A percentile compares a stretch with the other conserved stretches of the same genome.
Conservation (phyloP, 2,888 invertebrate species). For the Anthrax anthrax region DNA sequence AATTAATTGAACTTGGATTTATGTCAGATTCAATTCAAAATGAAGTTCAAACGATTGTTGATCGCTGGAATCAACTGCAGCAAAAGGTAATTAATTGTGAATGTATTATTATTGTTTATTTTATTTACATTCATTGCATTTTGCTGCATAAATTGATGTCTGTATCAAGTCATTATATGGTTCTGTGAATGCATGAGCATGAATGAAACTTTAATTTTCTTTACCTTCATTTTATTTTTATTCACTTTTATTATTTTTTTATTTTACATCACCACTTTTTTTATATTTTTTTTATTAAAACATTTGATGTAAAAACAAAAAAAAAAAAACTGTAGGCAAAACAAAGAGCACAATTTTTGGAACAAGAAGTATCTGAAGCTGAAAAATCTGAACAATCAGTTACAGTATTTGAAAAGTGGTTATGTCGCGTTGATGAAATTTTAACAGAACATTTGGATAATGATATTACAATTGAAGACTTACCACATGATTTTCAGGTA, state of each 20-base stretch:
- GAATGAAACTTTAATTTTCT: neutral
- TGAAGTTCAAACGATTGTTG: slow-evolving; percentile 48
- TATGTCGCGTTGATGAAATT: slow-evolving; percentile 50
- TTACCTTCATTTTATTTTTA: neutral
- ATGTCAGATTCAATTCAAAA: slow-evolving; percentile 52
- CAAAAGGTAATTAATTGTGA: slow-evolving; percentile 41
- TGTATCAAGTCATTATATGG: no score
- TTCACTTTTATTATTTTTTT: neutral
- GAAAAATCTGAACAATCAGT: slow-evolving; percentile 62
- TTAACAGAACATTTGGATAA: slow-evolving; percentile 57
- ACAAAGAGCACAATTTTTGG: slow-evolving; percentile 39
- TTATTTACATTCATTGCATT: neutral
- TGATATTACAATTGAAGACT: slow-evolving; percentile 63
- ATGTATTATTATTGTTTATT: neutral
- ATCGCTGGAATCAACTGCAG: slow-evolving; percentile 51
- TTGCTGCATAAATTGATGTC: no score
- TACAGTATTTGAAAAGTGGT: slow-evolving; percentile 57
- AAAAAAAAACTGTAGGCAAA: slow-evolving; percentile 20
- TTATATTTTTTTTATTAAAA: neutral
- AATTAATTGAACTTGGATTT: slow-evolving; percentile 59
- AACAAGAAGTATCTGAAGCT: slow-evolving; percentile 58
- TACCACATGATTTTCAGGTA: slow-evolving; percentile 62
- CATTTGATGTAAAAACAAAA: neutral
- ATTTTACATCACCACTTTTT: neutral
- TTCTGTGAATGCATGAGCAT: slow-evolving; percentile 9